These are phyloP conservation scores for Holacanthella duospinosa DNA, from an alignment of 2,888 invertebrate genomes.

Conservation along the genomic window DNA sequence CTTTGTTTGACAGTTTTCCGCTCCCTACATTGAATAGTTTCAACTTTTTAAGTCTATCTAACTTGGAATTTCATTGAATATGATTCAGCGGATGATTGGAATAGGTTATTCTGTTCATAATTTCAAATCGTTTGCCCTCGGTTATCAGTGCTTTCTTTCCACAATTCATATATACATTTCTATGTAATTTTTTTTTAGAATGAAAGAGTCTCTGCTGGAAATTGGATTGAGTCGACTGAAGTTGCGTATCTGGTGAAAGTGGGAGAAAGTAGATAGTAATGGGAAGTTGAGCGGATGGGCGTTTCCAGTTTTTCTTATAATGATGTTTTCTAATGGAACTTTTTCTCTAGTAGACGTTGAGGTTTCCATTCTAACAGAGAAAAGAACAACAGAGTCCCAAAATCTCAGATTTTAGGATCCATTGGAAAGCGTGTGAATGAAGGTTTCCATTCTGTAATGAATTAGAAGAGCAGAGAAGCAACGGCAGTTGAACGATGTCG, in stretches of 20 bases:
- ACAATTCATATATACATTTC: background rate
- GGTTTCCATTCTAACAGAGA: background rate
- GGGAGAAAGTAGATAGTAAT: conserved; percentile 7
- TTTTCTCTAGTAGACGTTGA: background rate
- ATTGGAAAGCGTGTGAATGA: too few species aligned
- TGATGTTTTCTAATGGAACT: too few species aligned
- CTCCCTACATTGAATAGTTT: too few species aligned
- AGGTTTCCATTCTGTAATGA: background rate
- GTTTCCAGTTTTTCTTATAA: too few species aligned
- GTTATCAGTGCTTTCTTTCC: background rate
- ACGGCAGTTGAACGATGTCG: conserved; percentile 6
- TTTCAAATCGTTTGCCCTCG: too few species aligned
- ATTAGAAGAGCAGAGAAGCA: background rate
- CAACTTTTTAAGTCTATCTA: too few species aligned
- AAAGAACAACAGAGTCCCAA: too few species aligned
- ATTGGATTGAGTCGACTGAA: background rate
- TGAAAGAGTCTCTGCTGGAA: background rate
- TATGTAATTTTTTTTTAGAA: background rate
- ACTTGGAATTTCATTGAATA: too few species aligned
- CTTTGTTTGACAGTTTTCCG: too few species aligned
- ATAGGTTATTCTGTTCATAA: too few species aligned
- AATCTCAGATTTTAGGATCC: too few species aligned
- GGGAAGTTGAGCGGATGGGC: conserved; percentile 37
- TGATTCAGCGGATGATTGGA: too few species aligned
- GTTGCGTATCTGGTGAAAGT: background rate